A percentile compares a stretch with the other conserved stretches of the same genome.
These are phyloP conservation scores for Arvicanthis niloticus DNA, from an alignment of 2,113 vertebrate species.

Conservation along the genomic window DNA sequence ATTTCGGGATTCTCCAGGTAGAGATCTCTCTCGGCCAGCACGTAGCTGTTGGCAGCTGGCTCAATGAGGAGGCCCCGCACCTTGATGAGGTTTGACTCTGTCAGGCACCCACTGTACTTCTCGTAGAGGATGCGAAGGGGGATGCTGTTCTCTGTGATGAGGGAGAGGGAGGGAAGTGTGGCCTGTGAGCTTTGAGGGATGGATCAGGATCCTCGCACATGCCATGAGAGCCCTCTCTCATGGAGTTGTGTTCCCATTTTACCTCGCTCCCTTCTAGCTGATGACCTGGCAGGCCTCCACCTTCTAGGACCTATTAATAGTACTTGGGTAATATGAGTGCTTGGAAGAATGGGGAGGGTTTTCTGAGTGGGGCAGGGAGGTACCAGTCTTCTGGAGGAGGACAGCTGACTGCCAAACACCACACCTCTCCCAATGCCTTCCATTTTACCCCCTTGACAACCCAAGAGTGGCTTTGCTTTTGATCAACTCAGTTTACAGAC, in stretches of 20 bases:
- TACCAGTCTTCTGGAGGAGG: neutral
- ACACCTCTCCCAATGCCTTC: neutral
- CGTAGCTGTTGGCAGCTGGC: conserved; percentile 71
- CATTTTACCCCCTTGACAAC: neutral
- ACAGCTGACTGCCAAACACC: neutral
- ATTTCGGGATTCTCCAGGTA: conserved; percentile 94
- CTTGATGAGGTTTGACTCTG: conserved; percentile 93
- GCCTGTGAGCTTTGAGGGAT: neutral
- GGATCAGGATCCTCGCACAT: neutral
- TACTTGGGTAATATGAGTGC: no score
- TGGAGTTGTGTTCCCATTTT: neutral
- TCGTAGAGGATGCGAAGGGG: conserved; percentile 91
- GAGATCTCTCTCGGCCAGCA: conserved; percentile 89
- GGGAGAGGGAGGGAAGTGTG: neutral
- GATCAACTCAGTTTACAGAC: neutral
- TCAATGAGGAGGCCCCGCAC: conserved; percentile 91
- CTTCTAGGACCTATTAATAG: neutral
- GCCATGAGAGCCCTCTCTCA: no score
- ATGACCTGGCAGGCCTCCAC: neutral
- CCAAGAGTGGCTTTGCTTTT: neutral
- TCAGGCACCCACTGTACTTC: conserved; percentile 89
- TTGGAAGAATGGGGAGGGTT: neutral
- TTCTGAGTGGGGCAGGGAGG: neutral
- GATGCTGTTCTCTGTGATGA: conserved; percentile 88
- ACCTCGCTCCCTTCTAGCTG: neutral